Conservation (phyloP, 37 sponge, comb jelly and placozoan species). For the Haliclona indistincta region DNA sequence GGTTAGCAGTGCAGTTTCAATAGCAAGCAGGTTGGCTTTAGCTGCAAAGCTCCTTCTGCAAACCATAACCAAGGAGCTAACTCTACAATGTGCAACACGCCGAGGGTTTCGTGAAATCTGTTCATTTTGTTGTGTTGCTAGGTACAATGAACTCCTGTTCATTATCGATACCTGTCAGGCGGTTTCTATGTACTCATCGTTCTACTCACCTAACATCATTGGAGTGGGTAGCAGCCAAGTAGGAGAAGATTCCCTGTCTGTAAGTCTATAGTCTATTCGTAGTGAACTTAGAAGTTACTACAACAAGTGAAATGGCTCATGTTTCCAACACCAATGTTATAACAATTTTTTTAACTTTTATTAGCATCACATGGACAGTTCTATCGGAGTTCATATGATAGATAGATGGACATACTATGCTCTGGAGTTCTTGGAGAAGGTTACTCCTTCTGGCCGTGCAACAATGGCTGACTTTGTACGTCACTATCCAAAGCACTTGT, state of each 20-base stretch:
- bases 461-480: conserved; percentile 53
- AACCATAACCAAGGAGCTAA: no score
- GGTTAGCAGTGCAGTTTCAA: no score
- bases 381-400: conserved; percentile 91
- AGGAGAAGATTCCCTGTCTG: conserved; percentile 81
- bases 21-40: no score
- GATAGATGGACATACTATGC: conserved; percentile 96
- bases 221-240: conserved; percentile 79
- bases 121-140: conserved; percentile 18
- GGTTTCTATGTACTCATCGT: conserved; percentile 74
- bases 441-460: conserved; percentile 72
- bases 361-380: conserved; percentile 82
- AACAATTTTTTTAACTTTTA: not conserved
- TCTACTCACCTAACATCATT: conserved; percentile 95
- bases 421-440: conserved; percentile 85
- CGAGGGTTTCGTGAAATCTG: not conserved
- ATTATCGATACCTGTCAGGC: conserved; percentile 96
- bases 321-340: not conserved
- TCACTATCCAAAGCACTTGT: not conserved
- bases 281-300: no score
- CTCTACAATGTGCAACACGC: no score
- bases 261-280: no score
- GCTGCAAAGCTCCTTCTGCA: no score
- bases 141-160: conserved; percentile 91
- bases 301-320: no score